Evolutionary conservation across 2,113 vertebrate genomes (phyloP).

Genomic region (Grallaria varia): DNA sequence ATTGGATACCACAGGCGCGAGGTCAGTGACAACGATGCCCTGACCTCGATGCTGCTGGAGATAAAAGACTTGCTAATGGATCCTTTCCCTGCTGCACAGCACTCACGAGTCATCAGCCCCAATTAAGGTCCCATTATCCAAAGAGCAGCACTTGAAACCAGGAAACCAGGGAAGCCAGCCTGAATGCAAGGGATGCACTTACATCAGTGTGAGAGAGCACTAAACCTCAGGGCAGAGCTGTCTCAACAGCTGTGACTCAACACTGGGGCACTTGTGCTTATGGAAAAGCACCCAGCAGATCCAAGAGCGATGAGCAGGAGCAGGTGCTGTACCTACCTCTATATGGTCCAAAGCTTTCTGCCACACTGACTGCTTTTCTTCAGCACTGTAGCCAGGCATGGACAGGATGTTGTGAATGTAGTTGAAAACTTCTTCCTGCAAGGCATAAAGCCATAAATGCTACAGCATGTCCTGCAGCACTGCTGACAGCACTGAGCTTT

Average conservation of each 20-base stretch:
- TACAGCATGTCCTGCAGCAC: background rate
- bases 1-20: background rate
- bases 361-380: constrained; percentile 87
- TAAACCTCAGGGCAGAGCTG: background rate
- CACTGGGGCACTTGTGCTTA: background rate
- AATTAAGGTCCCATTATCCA: background rate
- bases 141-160: background rate
- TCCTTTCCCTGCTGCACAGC: background rate
- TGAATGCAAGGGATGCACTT: background rate
- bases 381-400: constrained; percentile 86
- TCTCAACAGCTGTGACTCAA: background rate
- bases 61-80: background rate
- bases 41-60: background rate
- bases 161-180: background rate
- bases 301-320: background rate
- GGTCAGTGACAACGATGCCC: background rate
- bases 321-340: constrained; percentile 87
- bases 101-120: background rate
- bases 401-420: constrained; percentile 95
- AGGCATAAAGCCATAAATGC: background rate
- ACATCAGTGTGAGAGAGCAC: background rate
- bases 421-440: constrained; percentile 91
- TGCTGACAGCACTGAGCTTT: background rate
- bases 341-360: constrained; percentile 84
- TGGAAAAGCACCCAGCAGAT: background rate